Base-by-base conservation (phyloP, 2,113 vertebrate species). In the Mesitornis unicolor region DNA sequence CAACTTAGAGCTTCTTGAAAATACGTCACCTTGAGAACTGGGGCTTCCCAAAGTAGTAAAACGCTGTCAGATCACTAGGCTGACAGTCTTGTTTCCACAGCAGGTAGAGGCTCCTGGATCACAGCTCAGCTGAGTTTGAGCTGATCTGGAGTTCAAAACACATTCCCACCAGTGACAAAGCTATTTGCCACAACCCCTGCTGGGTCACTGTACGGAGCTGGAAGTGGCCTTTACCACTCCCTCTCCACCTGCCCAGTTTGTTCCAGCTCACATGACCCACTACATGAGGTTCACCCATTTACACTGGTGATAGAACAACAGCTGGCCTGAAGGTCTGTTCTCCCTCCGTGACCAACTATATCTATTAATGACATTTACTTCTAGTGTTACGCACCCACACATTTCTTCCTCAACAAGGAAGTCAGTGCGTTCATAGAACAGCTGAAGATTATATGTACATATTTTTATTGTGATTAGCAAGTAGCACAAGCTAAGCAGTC, bases 141-240 rank as follows among this genome's bases (percentile, higher is more conserved):
- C 24, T 31, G 35, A 94, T 71, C 61, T 51, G 45, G n/a, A 60
- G 35, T 48, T 61, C 54, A 80, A 80, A 83, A 53, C 2, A 0
- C 12, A 45, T 8, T 11, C 12, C 7, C 45, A 45, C 5, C 25
- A 65, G 50, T 40, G 74, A 80, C 2, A 0, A 87, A 81, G 53
- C 43, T 53, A 43, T 33, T 79, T 76, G 24, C 45, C 68, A 65
- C 71, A 90, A 10, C 3, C 7, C 16, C 35, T 69, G 19, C 69
- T 50, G 29, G 18, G 16, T 19, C 10, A 2, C 8, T 42, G 10
- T 8, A 53, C 59, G 18, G 42, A 57, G 53, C 67, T 26, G 19
- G 22, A 77, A 63, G 33, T 1, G 6, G 40, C 45, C 61, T 70
- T 38, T 25, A 76, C 50, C 0, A 0, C 35, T 70, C 47, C 20